A percentile compares a stretch with the other conserved stretches of the same genome.
These are phyloP conservation scores for Drosophila meridionalis DNA, from an alignment of 2,888 invertebrate genomes.

Conservation along the genomic window DNA sequence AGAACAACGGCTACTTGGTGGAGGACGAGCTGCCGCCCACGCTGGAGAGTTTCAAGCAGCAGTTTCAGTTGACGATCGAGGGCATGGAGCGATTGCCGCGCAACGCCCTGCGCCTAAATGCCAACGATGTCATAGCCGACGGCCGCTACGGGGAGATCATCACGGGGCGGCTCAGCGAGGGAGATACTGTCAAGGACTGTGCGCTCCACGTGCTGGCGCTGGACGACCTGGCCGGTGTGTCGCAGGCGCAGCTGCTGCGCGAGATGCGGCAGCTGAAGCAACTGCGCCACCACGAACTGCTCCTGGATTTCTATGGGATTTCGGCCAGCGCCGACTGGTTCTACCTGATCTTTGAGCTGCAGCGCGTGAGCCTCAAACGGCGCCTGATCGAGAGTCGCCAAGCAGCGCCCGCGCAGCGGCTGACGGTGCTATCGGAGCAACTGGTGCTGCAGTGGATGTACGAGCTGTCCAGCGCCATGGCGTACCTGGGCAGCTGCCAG, in stretches of 20 bases:
- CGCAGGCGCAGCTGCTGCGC: constrained; percentile 87
- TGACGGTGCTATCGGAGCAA: constrained; percentile 88
- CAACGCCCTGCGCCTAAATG: constrained; percentile 90
- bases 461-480: constrained; percentile 90
- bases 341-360: constrained; percentile 90
- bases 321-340: constrained; percentile 91
- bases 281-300: constrained; percentile 89
- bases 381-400: constrained; percentile 88
- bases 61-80: constrained; percentile 89
- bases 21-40: constrained; percentile 92
- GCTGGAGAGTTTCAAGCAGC: constrained; percentile 87
- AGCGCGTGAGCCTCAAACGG: constrained; percentile 89
- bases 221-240: constrained; percentile 85
- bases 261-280: constrained; percentile 90
- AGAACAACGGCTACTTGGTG: constrained; percentile 91
- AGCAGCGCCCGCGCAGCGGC: constrained; percentile 83
- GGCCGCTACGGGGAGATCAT: constrained; percentile 93
- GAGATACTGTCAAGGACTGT: constrained; percentile 80
- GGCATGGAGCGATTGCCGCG: constrained; percentile 88
- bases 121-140: constrained; percentile 89
- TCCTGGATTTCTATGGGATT: constrained; percentile 91
- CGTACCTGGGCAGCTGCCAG: constrained; percentile 88
- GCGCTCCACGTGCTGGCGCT: constrained; percentile 88
- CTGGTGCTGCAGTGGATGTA: constrained; percentile 88
- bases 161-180: constrained; percentile 87